Evolutionary conservation across 2,113 vertebrate species (phyloP).

Genomic region (Seriola aureovittata): DNA sequence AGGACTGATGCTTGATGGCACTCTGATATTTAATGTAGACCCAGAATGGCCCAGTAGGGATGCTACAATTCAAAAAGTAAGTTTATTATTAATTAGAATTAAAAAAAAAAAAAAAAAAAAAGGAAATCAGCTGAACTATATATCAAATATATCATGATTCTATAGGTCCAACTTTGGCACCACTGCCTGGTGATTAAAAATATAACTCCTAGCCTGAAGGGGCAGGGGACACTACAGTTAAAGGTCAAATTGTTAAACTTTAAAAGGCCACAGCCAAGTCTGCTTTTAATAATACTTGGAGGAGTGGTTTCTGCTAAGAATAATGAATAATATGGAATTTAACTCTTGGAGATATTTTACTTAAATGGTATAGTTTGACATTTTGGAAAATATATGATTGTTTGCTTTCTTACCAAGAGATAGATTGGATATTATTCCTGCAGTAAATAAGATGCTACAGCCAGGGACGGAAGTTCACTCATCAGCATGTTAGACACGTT

Average conservation of each 20-base stretch:
- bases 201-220: constrained; percentile 51
- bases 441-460: neutral
- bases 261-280: constrained; percentile 59
- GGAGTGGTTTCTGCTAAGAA: constrained; percentile 43
- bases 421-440: neutral
- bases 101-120: neutral
- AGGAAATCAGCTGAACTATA: neutral
- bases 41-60: neutral
- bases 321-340: constrained; percentile 9
- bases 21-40: neutral
- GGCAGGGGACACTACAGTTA: constrained; percentile 53
- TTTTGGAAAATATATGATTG: neutral
- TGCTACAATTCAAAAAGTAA: neutral
- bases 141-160: neutral
- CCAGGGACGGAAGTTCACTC: neutral
- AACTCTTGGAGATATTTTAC: constrained; percentile 4
- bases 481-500: neutral
- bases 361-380: constrained; percentile 10
- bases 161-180: neutral
- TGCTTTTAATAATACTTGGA: constrained; percentile 38
- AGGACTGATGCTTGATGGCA: neutral
- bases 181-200: constrained; percentile 50
- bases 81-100: neutral
- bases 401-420: neutral
- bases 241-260: constrained; percentile 67